These are phyloP conservation scores for Aythya baeri DNA, from an alignment of 2,113 vertebrate genomes.

Conservation along the genomic window DNA sequence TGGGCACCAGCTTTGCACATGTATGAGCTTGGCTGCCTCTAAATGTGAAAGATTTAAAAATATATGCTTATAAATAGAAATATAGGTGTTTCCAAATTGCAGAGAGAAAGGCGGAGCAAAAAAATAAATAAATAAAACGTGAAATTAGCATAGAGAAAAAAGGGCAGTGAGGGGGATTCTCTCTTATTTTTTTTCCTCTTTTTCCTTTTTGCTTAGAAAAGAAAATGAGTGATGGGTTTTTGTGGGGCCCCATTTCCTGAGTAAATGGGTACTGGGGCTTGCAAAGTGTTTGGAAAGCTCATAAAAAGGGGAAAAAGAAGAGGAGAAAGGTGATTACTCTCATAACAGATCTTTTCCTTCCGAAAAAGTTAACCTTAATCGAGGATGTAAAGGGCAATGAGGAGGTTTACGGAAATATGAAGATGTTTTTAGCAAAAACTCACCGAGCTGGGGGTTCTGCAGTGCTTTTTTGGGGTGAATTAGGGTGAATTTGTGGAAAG, in stretches of 20 bases:
- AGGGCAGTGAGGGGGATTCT: neutral
- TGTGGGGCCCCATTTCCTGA: neutral
- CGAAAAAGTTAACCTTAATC: rapidly evolving
- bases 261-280: rapidly evolving
- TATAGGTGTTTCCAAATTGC: too few relatives aligned
- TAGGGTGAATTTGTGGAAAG: neutral
- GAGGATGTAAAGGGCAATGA: too few relatives aligned
- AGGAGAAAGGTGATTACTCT: neutral
- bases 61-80: neutral
- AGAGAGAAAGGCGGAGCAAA: neutral
- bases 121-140: neutral
- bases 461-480: neutral
- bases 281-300: neutral
- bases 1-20: rapidly evolving
- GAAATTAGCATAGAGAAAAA: too few relatives aligned
- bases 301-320: neutral
- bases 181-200: too few relatives aligned
- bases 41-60: neutral
- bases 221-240: neutral
- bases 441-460: rapidly evolving
- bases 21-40: neutral
- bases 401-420: neutral
- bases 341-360: neutral
- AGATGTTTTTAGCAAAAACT: neutral
- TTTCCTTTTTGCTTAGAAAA: neutral